phyloP scores from a whole-genome alignment of 2,797 vertebrate species.

The Coregonus ussuriensis region DNA sequence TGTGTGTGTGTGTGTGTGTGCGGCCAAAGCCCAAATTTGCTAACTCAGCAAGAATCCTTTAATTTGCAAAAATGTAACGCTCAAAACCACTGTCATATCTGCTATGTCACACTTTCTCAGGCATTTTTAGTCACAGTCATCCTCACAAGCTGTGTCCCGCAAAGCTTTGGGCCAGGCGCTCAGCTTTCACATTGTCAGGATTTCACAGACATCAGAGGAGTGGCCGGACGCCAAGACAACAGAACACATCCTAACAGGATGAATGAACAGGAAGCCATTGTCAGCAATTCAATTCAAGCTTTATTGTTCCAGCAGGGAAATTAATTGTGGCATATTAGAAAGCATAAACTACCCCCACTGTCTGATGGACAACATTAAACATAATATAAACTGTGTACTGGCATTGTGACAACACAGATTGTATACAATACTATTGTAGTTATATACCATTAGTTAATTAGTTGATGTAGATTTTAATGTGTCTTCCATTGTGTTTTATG shows the following conservation, averaged over 20 bases:
- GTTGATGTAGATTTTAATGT: neutral
- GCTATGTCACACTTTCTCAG: constrained; percentile 1
- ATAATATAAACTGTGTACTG: no score
- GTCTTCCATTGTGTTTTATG: constrained; percentile 20
- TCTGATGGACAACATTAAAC: no score
- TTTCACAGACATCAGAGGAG: neutral
- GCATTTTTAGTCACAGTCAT: constrained; percentile 3
- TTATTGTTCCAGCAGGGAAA: no score
- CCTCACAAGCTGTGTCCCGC: neutral
- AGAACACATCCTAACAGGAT: neutral
- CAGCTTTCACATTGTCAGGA: neutral
- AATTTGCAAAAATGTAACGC: neutral
- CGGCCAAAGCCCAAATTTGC: no score
- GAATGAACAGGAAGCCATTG: neutral
- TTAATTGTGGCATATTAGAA: no score
- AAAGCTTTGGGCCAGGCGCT: neutral
- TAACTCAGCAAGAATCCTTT: neutral
- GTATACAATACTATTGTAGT: no score
- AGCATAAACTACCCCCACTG: no score
- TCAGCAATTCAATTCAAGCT: no score
- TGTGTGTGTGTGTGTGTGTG: no score
- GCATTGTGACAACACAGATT: no score
- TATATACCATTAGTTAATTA: neutral
- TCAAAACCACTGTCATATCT: neutral
- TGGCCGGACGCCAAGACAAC: neutral